These are phyloP conservation scores for Otis tarda DNA, from an alignment of 2,113 vertebrate species.

Conservation along the genomic window DNA sequence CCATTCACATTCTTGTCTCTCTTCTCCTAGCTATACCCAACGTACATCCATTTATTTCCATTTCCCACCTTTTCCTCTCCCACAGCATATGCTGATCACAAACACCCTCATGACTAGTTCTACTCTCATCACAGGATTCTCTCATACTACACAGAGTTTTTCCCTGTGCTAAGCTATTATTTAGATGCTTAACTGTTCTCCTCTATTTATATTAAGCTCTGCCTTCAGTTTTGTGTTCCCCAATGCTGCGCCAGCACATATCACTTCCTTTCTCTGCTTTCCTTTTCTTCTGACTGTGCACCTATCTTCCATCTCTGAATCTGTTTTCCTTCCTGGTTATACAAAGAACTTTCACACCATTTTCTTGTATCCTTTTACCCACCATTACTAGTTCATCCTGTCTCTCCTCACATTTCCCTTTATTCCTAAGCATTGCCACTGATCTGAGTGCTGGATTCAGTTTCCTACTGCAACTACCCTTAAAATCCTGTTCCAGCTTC, in stretches of 20 bases:
- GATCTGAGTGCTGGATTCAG: neutral
- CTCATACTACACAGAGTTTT: neutral
- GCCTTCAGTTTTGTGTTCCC: neutral
- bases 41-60: neutral
- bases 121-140: neutral
- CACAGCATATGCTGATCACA: neutral
- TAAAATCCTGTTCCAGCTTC: neutral
- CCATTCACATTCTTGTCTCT: neutral
- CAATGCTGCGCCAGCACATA: fast-evolving
- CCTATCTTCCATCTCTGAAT: neutral
- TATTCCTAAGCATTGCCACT: neutral
- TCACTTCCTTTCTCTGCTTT: neutral
- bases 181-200: neutral
- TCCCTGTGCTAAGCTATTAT: neutral
- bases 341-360: neutral
- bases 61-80: neutral
- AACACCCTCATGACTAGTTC: neutral
- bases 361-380: neutral
- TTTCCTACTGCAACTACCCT: neutral
- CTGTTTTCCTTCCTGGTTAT: neutral
- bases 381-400: neutral
- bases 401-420: neutral
- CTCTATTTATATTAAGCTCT: neutral
- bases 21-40: neutral
- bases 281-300: neutral